Evolutionary conservation across 2,113 vertebrate genomes (phyloP).

Genomic region (Jaculus jaculus): DNA sequence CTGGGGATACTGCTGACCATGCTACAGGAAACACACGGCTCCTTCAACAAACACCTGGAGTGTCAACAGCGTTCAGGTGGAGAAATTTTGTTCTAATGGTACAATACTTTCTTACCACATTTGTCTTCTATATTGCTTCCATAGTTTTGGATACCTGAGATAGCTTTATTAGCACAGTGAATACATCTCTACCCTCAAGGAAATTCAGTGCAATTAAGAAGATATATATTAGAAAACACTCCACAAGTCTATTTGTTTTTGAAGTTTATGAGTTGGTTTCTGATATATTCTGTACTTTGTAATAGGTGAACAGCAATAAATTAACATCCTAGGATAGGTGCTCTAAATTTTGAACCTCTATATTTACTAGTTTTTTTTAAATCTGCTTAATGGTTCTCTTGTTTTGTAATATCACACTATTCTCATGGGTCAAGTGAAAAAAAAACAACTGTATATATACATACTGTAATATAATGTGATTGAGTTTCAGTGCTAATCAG

Average conservation of each 20-base stretch:
- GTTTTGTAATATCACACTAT: background rate
- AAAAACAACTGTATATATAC: background rate
- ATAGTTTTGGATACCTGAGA: background rate
- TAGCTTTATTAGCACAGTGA: background rate
- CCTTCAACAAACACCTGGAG: background rate
- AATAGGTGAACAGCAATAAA: background rate
- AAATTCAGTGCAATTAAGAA: slow-evolving; percentile 1
- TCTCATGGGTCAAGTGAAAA: background rate
- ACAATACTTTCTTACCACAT: background rate
- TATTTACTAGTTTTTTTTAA: slow-evolving; percentile 10
- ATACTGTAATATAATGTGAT: background rate
- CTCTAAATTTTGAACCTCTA: background rate
- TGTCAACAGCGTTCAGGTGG: background rate
- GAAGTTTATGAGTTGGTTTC: background rate
- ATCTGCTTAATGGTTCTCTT: background rate
- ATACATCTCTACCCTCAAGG: background rate
- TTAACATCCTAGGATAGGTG: background rate
- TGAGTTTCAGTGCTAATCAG: slow-evolving; percentile 12
- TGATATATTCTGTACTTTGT: background rate
- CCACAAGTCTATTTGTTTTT: background rate
- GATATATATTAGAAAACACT: background rate
- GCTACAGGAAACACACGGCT: background rate
- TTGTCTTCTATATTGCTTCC: background rate
- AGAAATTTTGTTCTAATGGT: background rate
- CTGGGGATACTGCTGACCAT: background rate